Percentiles rank a stretch among this genome's conserved stretches.
Evolutionary conservation across 2,888 invertebrate genomes (phyloP).

Genomic region (Rhogogaster chlorosoma): DNA sequence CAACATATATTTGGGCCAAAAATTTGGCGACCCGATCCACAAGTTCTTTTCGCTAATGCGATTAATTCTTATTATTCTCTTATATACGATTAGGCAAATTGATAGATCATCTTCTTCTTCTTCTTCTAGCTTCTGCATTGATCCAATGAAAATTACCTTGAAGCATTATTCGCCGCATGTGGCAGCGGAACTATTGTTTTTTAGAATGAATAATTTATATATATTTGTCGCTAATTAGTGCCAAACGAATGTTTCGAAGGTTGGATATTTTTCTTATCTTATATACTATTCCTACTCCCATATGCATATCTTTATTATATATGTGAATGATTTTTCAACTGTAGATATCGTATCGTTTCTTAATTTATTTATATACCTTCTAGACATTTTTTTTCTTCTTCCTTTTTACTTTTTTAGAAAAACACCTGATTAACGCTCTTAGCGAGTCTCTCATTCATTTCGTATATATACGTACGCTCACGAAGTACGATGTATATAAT

Average conservation of each 20-base stretch:
- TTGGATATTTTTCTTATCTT: neutral
- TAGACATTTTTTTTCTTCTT: neutral
- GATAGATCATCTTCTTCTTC: neutral
- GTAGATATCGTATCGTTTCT: too few species aligned
- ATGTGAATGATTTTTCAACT: too few species aligned
- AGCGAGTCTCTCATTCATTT: constrained; percentile 21
- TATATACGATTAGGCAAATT: too few species aligned
- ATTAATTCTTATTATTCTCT: neutral
- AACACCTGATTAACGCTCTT: constrained; percentile 29
- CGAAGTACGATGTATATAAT: neutral
- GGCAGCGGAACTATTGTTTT: neutral
- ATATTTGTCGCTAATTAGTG: constrained; percentile 6
- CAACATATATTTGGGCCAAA: neutral
- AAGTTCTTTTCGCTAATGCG: too few species aligned
- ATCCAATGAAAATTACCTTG: constrained; percentile 8
- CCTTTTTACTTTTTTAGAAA: neutral
- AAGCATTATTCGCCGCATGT: neutral
- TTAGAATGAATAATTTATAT: constrained; percentile 14
- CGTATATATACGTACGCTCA: neutral
- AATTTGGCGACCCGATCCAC: neutral
- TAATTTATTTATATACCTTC: neutral
- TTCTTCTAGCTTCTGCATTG: too few species aligned
- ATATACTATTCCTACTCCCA: too few species aligned
- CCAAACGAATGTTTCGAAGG: constrained; percentile 29
- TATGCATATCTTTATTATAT: too few species aligned